Conservation (phyloP, 2,113 vertebrate species). For the Xenopus tropicalis region UCB_Xtro_10.0 CM004443.2:206090001-206090500, state of each 20-base stretch:
- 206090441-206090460: not conserved
- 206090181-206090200: not conserved
- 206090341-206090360: not conserved
- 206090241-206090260: conserved; percentile 19
- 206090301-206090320: conserved; percentile 11
- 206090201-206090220: conserved; percentile 19
- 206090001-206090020: not conserved
- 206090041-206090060: not conserved
- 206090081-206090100: conserved; percentile 2
- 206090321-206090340: not conserved
- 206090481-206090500: not conserved
- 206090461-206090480: conserved; percentile 27
- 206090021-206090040: not conserved
- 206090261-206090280: conserved; percentile 3
- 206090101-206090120: no score
- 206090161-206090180: conserved; percentile 4
- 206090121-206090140: not conserved
- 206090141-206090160: not conserved
- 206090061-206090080: not conserved
- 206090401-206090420: conserved; percentile 27
- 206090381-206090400: conserved; percentile 11
- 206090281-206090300: not conserved
- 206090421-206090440: conserved; percentile 18
- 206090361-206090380: no score
- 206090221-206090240: conserved; percentile 41